phyloP scores from a whole-genome alignment of 2,797 vertebrate species.

The Girardinus metallicus region DNA sequence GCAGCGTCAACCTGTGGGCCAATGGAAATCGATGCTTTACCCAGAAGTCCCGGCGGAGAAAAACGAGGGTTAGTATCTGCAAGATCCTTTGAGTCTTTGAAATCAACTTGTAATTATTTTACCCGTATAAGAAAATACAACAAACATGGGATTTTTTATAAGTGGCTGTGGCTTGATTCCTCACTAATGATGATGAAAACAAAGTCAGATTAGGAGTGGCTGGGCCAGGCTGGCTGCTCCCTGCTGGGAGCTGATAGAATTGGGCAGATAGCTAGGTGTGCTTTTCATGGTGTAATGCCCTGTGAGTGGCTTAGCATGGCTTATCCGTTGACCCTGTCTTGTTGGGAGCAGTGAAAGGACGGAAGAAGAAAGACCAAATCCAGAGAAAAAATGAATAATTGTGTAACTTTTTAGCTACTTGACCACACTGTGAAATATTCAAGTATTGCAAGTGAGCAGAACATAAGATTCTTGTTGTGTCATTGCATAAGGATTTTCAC shows the following conservation, averaged over 20 bases:
- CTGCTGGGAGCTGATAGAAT: conserved; percentile 27
- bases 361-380: neutral
- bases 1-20: conserved; percentile 80
- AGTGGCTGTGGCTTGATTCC: neutral
- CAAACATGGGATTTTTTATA: neutral
- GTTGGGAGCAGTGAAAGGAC: conserved; percentile 36
- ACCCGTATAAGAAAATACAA: neutral
- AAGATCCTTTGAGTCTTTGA: neutral
- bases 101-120: neutral
- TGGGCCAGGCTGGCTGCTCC: conserved; percentile 5
- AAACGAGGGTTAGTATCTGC: conserved; percentile 86
- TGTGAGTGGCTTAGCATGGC: conserved; percentile 61
- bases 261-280: conserved; percentile 39
- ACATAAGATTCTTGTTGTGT: neutral
- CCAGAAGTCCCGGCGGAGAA: conserved; percentile 86
- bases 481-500: neutral
- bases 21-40: conserved; percentile 89
- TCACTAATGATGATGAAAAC: conserved; percentile 14
- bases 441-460: neutral
- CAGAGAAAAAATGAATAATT: neutral
- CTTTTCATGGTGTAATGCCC: conserved; percentile 60
- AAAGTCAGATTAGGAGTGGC: conserved; percentile 18
- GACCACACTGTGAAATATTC: neutral
- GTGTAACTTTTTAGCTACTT: neutral
- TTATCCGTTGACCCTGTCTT: conserved; percentile 57